Percentiles rank a stretch among this genome's conserved stretches.
These are phyloP conservation scores for Tinea semifulvella DNA, from an alignment of 2,888 invertebrate species.

Conservation along the genomic window DNA sequence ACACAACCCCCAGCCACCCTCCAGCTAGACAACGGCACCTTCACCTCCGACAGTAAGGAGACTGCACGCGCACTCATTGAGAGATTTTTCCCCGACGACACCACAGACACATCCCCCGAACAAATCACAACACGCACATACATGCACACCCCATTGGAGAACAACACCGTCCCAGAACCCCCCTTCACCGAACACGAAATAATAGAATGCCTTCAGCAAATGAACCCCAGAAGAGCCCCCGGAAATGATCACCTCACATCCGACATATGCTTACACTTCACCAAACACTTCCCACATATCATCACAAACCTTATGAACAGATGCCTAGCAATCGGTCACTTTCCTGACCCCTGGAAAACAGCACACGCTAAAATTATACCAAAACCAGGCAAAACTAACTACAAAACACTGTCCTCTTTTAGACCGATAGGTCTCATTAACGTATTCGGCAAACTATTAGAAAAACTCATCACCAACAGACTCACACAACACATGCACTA, in stretches of 20 bases:
- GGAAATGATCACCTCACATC: conserved; percentile 21
- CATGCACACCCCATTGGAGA: neutral
- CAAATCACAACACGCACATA: neutral
- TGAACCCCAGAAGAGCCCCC: conserved; percentile 22
- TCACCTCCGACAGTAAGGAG: conserved; percentile 16
- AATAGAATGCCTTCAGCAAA: conserved; percentile 10
- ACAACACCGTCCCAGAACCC: conserved; percentile 14
- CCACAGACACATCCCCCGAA: neutral
- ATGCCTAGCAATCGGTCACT: conserved; percentile 14
- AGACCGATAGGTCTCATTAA: conserved; percentile 23
- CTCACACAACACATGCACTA: conserved; percentile 14
- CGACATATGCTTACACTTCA: conserved; percentile 19
- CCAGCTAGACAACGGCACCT: conserved; percentile 2
- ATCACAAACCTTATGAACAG: conserved; percentile 2
- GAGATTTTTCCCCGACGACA: conserved; percentile 21
- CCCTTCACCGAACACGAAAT: conserved; percentile 19
- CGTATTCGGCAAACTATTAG: conserved; percentile 22
- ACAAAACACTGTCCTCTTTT: conserved; percentile 16
- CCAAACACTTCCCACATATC: neutral
- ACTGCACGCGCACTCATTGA: conserved; percentile 17
- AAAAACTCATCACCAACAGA: conserved; percentile 15
- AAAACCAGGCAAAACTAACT: conserved; percentile 21
- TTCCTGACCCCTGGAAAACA: conserved; percentile 21
- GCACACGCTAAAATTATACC: conserved; percentile 23
- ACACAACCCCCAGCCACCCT: conserved; percentile 20